phyloP scores from a whole-genome alignment of 2,113 vertebrate genomes.

The Nerophis lumbriciformis region DNA sequence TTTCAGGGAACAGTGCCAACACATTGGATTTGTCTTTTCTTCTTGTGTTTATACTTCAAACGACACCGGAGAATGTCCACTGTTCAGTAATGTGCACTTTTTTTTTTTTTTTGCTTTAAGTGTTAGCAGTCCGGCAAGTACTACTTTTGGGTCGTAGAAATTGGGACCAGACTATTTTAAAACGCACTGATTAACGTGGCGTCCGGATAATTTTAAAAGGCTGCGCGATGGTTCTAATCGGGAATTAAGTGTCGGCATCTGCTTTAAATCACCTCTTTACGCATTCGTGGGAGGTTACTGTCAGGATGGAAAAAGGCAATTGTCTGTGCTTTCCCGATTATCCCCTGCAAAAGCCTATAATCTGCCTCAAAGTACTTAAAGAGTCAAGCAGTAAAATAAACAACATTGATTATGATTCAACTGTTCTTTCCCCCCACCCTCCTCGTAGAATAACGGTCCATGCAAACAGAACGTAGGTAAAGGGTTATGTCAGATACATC shows the following conservation, averaged over 20 bases:
- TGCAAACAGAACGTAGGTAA: slow-evolving; percentile 35
- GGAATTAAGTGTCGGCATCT: slow-evolving; percentile 79
- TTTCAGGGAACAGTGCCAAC: too few relatives aligned
- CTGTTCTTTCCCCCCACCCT: slow-evolving; percentile 63
- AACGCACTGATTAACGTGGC: slow-evolving; percentile 74
- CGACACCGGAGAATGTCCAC: slow-evolving; percentile 5
- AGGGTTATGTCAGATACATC: slow-evolving; percentile 69
- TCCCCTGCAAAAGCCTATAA: slow-evolving; percentile 82
- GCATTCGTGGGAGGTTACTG: slow-evolving; percentile 69
- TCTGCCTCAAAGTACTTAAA: slow-evolving; percentile 79
- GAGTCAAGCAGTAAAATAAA: slow-evolving; percentile 87
- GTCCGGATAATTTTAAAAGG: slow-evolving; percentile 77
- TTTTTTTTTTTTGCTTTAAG: slow-evolving; percentile 40
- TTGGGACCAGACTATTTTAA: slow-evolving; percentile 48
- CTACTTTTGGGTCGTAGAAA: slow-evolving; percentile 31
- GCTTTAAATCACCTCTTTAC: slow-evolving; percentile 72
- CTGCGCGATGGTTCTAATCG: slow-evolving; percentile 78
- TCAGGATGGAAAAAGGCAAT: slow-evolving; percentile 78
- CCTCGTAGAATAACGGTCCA: slow-evolving; percentile 12
- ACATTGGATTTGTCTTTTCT: neutral
- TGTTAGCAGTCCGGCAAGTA: slow-evolving; percentile 43
- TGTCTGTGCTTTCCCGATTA: slow-evolving; percentile 80
- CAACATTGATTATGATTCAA: slow-evolving; percentile 82
- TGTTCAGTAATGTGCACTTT: slow-evolving; percentile 14
- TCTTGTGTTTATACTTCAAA: neutral